phyloP scores from a whole-genome alignment of 2,797 vertebrate species.

The Acipenser oxyrinchus region DNA sequence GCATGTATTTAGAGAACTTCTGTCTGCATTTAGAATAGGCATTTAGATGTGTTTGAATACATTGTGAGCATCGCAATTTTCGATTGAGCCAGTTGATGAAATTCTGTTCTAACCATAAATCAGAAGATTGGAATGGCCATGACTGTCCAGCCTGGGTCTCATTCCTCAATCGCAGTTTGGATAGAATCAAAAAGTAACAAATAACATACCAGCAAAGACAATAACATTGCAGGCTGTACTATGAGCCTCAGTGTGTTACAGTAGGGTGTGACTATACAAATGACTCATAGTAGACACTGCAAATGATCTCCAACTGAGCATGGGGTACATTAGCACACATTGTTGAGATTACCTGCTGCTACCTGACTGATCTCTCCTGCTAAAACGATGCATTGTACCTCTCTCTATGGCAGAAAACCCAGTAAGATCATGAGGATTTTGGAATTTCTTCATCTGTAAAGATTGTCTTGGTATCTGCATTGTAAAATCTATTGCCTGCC shows the following conservation, averaged over 20 bases:
- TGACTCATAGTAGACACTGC: conserved; percentile 2
- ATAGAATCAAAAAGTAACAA: neutral
- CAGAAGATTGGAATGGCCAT: no score
- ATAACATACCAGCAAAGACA: neutral
- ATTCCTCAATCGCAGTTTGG: neutral
- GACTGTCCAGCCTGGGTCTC: neutral
- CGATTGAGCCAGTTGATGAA: no score
- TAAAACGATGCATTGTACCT: neutral
- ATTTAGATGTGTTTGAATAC: no score
- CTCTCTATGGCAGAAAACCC: neutral
- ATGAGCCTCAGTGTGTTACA: neutral
- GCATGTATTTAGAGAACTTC: no score
- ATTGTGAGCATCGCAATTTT: no score
- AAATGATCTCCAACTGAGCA: conserved; percentile 11
- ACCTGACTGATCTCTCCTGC: neutral
- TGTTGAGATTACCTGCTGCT: conserved; percentile 3
- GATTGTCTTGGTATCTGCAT: no score
- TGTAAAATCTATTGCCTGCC: no score
- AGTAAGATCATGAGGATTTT: neutral
- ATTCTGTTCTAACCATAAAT: no score
- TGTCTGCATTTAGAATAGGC: no score
- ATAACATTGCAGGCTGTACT: neutral
- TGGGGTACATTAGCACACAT: conserved; percentile 2
- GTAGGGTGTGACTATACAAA: conserved; percentile 4
- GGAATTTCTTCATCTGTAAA: no score